Conservation (phyloP, 2,888 invertebrate genomes). For the Melinaea menophilus region DNA sequence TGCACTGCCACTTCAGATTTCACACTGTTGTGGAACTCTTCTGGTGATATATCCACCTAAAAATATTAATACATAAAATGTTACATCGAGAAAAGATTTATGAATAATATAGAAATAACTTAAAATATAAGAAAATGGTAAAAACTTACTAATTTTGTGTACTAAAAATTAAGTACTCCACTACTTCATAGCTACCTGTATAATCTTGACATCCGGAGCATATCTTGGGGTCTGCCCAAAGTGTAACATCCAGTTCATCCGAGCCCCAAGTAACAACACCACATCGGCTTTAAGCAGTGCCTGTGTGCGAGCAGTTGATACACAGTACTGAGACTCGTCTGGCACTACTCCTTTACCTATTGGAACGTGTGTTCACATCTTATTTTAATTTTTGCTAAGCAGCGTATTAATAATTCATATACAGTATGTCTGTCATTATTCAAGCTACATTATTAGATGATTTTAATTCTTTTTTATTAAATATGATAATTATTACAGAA, state of each 20-base stretch:
- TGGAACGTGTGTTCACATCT: no score
- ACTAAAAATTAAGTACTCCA: no score
- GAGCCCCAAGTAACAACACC: conserved; percentile 90
- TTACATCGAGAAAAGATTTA: no score
- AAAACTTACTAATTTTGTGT: no score
- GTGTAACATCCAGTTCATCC: conserved; percentile 98
- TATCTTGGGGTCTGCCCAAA: conserved; percentile 95
- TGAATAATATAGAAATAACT: no score
- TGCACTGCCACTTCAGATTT: conserved; percentile 87
- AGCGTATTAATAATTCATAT: no score
- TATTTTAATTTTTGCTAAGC: no score
- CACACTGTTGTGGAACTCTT: conserved; percentile 95
- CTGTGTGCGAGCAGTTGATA: conserved; percentile 91
- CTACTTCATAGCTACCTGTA: conserved; percentile 81
- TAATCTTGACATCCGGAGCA: conserved; percentile 88
- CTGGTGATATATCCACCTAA: conserved; percentile 90
- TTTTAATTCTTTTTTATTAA: no score
- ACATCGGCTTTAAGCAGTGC: conserved; percentile 94
- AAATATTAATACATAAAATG: conserved; percentile 19
- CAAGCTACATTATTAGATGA: no score
- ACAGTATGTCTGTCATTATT: no score
- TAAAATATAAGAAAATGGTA: no score
- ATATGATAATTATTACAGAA: no score
- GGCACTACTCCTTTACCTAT: conserved; percentile 86
- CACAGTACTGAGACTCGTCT: conserved; percentile 83